These are phyloP conservation scores for Chondrosia reniformis DNA, from an alignment of 37 sponge, comb jelly and placozoan species.

Conservation along the genomic window DNA sequence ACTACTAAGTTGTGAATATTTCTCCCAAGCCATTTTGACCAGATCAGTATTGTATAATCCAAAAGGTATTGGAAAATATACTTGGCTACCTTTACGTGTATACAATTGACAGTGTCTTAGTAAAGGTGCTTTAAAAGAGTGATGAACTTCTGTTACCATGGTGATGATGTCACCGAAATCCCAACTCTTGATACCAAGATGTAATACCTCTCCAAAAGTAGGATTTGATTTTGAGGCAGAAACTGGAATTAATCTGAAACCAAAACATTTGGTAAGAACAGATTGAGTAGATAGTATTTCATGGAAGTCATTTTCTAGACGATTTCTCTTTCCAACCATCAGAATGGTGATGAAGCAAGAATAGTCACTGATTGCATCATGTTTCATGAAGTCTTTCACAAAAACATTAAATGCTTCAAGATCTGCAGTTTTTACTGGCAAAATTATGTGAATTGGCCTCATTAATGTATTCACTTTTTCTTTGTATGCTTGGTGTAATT, in stretches of 20 bases:
- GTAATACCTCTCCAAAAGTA: too few species aligned
- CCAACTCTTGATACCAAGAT: too few species aligned
- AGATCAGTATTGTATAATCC: neutral
- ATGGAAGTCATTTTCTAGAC: neutral
- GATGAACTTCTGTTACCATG: slow-evolving; percentile 1
- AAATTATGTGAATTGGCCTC: neutral
- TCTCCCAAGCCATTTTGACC: neutral
- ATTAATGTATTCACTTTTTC: neutral
- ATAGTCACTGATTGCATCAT: neutral
- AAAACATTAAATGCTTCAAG: neutral
- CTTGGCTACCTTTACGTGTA: neutral
- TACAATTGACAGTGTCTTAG: neutral
- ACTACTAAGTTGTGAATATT: neutral
- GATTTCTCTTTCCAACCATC: neutral
- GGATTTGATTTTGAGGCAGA: neutral
- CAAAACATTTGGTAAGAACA: neutral
- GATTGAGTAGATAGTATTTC: too few species aligned
- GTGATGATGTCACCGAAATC: neutral
- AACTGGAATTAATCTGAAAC: neutral
- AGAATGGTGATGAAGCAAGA: neutral
- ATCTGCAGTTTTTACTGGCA: neutral
- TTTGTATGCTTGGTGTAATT: neutral
- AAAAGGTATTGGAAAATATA: neutral
- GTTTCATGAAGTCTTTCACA: neutral
- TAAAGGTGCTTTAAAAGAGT: neutral